These are phyloP conservation scores for Temnothorax rugatulus DNA, from an alignment of 2,888 invertebrate species.

Conservation along the genomic window DNA sequence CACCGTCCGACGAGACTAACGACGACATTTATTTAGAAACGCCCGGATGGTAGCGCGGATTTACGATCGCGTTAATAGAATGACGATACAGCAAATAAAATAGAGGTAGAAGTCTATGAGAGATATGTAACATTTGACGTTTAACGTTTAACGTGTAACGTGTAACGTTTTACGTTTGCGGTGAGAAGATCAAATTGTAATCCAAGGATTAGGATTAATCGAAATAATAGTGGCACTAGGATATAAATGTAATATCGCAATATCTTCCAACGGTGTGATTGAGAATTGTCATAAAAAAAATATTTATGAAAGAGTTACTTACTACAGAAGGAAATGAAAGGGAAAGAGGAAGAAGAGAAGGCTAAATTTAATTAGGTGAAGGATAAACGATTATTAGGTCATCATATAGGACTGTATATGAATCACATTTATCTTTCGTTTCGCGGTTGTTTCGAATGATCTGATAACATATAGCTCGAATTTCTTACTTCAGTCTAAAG, in stretches of 20 bases:
- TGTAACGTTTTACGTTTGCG: neutral
- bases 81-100: neutral
- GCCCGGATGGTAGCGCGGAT: constrained; percentile 1
- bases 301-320: neutral
- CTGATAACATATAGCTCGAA: neutral
- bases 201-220: neutral
- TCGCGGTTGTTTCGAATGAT: too few species aligned
- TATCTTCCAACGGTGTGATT: neutral
- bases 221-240: neutral
- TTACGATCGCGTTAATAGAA: constrained; percentile 12
- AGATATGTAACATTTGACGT: neutral
- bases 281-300: neutral
- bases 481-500: neutral
- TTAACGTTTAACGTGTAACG: too few species aligned
- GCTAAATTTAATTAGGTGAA: neutral
- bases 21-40: constrained; percentile 39
- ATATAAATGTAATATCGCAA: neutral
- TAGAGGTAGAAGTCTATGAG: neutral
- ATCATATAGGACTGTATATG: neutral
- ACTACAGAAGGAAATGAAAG: neutral
- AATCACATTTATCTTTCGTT: neutral
- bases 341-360: neutral
- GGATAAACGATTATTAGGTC: neutral
- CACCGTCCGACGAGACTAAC: constrained; percentile 27
- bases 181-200: neutral